Evolutionary conservation across 2,888 invertebrate species (phyloP).

Genomic region (Diogma glabrata): DNA sequence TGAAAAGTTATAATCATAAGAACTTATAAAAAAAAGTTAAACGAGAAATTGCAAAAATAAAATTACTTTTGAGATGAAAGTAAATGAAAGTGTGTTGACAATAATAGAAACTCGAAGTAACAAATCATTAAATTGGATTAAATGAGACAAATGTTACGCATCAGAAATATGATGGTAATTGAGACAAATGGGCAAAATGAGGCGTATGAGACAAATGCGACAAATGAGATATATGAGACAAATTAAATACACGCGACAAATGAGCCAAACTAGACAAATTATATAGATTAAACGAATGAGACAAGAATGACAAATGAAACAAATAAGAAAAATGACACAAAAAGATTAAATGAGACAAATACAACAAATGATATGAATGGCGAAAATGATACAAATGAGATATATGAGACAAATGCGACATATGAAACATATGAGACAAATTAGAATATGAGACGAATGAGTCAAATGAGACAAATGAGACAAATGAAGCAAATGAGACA

Average conservation of each 20-base stretch:
- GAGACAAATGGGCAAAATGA: not conserved
- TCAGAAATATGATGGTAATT: no score
- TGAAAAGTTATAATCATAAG: no score
- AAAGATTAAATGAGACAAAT: not conserved
- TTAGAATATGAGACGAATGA: no score
- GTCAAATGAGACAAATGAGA: no score
- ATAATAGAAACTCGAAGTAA: no score
- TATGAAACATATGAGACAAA: not conserved
- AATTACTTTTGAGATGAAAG: no score
- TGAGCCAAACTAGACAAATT: not conserved
- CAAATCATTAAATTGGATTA: no score
- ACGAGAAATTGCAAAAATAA: no score
- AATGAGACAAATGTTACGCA: no score
- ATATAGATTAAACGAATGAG: not conserved
- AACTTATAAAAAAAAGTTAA: no score
- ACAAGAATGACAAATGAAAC: not conserved
- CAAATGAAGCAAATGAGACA: no score
- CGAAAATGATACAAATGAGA: not conserved
- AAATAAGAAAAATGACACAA: not conserved
- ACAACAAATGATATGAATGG: not conserved
- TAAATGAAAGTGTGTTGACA: no score
- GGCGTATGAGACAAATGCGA: not conserved
- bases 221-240: not conserved
- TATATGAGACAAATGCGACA: not conserved
- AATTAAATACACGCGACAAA: not conserved